Evolutionary conservation across 1,140 invertebrate genomes (phyloP), one percentile per base, ranked within the genome.

Genomic region (Drosophila yakuba): DNA sequence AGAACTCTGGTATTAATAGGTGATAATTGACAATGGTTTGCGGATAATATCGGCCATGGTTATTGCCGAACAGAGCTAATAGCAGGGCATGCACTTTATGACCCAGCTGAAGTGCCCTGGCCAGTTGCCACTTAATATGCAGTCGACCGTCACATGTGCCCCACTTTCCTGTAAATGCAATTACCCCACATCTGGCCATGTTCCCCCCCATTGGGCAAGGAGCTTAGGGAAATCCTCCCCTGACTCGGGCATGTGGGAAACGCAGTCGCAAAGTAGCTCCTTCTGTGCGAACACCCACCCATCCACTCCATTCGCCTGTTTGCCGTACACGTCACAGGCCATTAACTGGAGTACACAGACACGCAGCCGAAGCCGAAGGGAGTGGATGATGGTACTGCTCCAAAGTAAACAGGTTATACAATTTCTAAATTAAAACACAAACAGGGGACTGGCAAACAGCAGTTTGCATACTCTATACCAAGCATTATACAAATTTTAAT

Each of bases 381-480:
- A 23, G 41, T 25, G 48, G 39, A 28, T 48, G 39, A 20, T 48
- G 43, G 45, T 15, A 57, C 68, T 62, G 54, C 77, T 55, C 50
- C 66, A 45, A 51, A 74, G 59, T 55, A 76, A 73, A 66, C 78
- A 63, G 79, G 62, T 82, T 82, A 77, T 61, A 83, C 72, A 83
- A 89, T 89, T 88, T 88, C 57, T 43, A 89, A 88, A 88, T 88
- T 68, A 76, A 83, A 89, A 81, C 50, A 54, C 69, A 80, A 76
- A 76, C 66, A 72, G 73, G 58, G 23, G 62, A 58, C 66, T 55
- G 50, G 41, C 32, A 61, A 43, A 47, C 45, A 50, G 48, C 35
- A 67, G n/a, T 54, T 32, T 6, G 28, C 32, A 68, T 38, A 32
- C 38, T 43, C 25, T 50, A 50, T n/a, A 7, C 23, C 28, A 28